Evolutionary conservation across 2,888 invertebrate species (phyloP), one percentile per base, ranked within the genome.

Genomic region (Drosophila aldrichi): DNA sequence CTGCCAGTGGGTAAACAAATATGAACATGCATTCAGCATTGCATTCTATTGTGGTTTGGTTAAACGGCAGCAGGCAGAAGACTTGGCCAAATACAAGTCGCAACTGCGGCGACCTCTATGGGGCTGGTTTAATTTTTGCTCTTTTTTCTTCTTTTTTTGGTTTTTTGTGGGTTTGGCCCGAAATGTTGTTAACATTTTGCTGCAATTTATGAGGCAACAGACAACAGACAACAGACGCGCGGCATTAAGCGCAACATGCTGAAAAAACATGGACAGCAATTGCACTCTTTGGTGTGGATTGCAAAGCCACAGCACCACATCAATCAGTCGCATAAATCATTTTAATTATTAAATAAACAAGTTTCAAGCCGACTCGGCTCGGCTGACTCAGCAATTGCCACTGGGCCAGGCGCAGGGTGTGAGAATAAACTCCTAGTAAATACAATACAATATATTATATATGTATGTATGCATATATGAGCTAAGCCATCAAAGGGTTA

Each of bases 311-410:
- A 58, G 64, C 65, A 67, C 83, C 72, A 73, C 89, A 85, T 85
- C 89, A 89, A 85, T 85, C 84, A 89, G 88, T 74, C 82, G 64
- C 85, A 86, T 86, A 89, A 86, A 89, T 86, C 85, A 86, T 88
- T 86, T 89, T 86, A 86, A 86, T 86, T 86, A 86, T 88, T 86
- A 88, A 86, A 88, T 84, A 81, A 84, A 79, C 84, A 83, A 79
- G 81, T 80, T 73, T 66, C 29, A 22, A 49, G 60, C 25, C 46
- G 29, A 29, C 29, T 29, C 29, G 29, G 29, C 29, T 29, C 7
- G 29, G 57, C 77, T 82, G 83, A 77, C 61, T 82, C 73, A 81
- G 5, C 55, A 38, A 14, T 41, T 57, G 77, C 77, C 62, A 20
- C 38, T 40, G 34, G 36, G 36, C 52, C 36, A 52, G 52, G 36